Percentiles rank a stretch among this genome's conserved stretches.
Conservation (phyloP, 2,888 invertebrate genomes). For the Meiosimyza platycephala region DNA sequence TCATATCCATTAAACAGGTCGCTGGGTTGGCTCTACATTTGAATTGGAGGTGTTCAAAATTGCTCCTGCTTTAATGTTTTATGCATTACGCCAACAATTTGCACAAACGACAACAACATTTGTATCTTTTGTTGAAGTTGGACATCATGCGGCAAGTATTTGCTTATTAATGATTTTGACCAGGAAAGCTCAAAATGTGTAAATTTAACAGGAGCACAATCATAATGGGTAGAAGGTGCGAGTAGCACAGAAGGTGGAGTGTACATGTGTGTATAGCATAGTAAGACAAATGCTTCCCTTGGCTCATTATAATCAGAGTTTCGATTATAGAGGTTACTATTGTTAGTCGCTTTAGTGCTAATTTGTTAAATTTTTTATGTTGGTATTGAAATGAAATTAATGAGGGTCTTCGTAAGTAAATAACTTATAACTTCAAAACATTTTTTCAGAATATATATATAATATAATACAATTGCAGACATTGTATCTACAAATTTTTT, state of each 20-base stretch:
- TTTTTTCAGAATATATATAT: too few relatives aligned
- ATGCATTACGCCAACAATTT: constrained; percentile 27
- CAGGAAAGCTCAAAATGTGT: constrained; percentile 34
- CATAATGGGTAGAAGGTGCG: background rate
- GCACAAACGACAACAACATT: too few relatives aligned
- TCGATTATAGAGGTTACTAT: constrained; percentile 17
- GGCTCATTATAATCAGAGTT: constrained; percentile 30
- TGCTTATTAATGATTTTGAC: constrained; percentile 54
- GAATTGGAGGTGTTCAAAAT: constrained; percentile 44
- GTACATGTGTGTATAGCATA: background rate
- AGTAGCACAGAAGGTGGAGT: background rate
- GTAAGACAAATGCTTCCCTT: constrained; percentile 16
- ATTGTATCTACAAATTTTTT: too few relatives aligned
- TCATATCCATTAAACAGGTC: background rate
- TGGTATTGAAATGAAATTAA: too few relatives aligned
- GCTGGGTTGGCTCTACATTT: constrained; percentile 13
- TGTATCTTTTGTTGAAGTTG: too few relatives aligned
- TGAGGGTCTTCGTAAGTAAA: too few relatives aligned
- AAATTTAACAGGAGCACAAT: background rate
- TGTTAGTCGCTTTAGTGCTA: too few relatives aligned
- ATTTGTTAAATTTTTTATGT: too few relatives aligned
- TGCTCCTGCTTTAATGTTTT: constrained; percentile 50
- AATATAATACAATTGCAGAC: too few relatives aligned
- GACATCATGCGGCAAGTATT: constrained; percentile 25
- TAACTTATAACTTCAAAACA: too few relatives aligned